Evolutionary conservation across 1,140 invertebrate genomes (phyloP).

Genomic region (Dreissena rostriformis): DNA sequence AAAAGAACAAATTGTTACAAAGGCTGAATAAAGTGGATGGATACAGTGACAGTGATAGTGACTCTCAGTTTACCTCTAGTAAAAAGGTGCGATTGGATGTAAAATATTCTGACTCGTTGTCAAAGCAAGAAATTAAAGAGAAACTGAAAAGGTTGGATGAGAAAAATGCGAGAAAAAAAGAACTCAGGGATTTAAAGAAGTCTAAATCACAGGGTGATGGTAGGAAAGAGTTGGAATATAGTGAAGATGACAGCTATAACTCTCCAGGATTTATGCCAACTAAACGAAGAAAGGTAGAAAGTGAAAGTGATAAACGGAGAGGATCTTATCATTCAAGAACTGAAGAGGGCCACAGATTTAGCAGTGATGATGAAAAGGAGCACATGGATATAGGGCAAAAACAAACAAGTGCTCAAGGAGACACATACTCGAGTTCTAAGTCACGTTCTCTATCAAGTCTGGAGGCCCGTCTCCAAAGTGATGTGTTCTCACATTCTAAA

Average conservation of each 20-base stretch:
- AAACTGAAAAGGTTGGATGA: constrained; percentile 60
- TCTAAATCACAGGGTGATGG: constrained; percentile 44
- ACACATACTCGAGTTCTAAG: constrained; percentile 46
- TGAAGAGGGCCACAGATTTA: constrained; percentile 62
- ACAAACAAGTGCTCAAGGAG: constrained; percentile 45
- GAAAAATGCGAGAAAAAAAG: constrained; percentile 63
- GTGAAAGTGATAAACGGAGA: constrained; percentile 57
- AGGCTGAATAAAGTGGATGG: constrained; percentile 78
- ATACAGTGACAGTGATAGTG: constrained; percentile 72
- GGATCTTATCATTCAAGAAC: constrained; percentile 65
- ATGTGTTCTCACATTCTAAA: constrained; percentile 39
- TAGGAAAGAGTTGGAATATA: constrained; percentile 64
- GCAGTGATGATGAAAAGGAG: constrained; percentile 70
- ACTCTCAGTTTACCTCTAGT: constrained; percentile 50
- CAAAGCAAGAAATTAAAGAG: constrained; percentile 47
- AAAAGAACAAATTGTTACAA: constrained; percentile 76
- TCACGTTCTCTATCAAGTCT: constrained; percentile 42
- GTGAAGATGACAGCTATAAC: constrained; percentile 66
- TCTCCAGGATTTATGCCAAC: constrained; percentile 68
- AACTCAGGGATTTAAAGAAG: constrained; percentile 55
- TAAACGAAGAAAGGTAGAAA: constrained; percentile 67
- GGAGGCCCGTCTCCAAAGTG: constrained; percentile 46
- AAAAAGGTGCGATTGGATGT: constrained; percentile 57
- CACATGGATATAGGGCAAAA: constrained; percentile 26
- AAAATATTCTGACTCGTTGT: constrained; percentile 42